Base-by-base conservation (phyloP, 2,888 invertebrate species). In the Orchesella flavescens region DNA sequence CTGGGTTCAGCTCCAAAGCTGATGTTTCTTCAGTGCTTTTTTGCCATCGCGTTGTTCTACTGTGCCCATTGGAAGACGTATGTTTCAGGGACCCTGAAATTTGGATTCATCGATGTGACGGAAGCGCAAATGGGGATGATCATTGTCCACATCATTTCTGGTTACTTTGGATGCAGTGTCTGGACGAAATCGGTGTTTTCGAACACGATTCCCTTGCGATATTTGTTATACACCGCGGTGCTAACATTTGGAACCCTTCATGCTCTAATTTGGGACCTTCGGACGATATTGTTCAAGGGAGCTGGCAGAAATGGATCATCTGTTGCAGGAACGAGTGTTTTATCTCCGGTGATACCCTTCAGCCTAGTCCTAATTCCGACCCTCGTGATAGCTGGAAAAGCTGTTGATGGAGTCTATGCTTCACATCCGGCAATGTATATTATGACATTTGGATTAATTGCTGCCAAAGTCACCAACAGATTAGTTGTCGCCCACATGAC, bases 41-140 rank as follows among this genome's bases (percentile, higher is more conserved):
- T 96, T 91, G 97, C 97, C 43, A 95, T 97, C 92, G 95, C 96
- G 46, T 91, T 99, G 87, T 99, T 99, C 92, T 99, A 99, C 91
- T 96, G 96, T 91, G 99, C 99, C 21, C 99, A 99, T 91, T 99
- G 99, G 99, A 98, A 99, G 90, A 98, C 99, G 0, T 99, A 99
- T 91, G 98, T 99, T 57, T 98, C 99, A 92, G 93, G 97, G 65
- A 96, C 96, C 34, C 92, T 97, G 88, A 93, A 94, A 89, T 96
- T 97, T 91, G 97, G 97, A 72, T 94, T 93, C 90, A 92, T 99
- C 88, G 99, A 99, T 92, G 99, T 99, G 43, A 99, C 99, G 0
- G 99, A 99, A 92, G 98, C 98, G 5, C 99, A 99, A 91, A 95
- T 96, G 91, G 94, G 95, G 71, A 97, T 99, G 88, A 98, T 99